Percentiles rank a stretch among this genome's conserved stretches.
These are phyloP conservation scores for Falco naumanni DNA, from an alignment of 2,797 vertebrate species.

Conservation along the genomic window DNA sequence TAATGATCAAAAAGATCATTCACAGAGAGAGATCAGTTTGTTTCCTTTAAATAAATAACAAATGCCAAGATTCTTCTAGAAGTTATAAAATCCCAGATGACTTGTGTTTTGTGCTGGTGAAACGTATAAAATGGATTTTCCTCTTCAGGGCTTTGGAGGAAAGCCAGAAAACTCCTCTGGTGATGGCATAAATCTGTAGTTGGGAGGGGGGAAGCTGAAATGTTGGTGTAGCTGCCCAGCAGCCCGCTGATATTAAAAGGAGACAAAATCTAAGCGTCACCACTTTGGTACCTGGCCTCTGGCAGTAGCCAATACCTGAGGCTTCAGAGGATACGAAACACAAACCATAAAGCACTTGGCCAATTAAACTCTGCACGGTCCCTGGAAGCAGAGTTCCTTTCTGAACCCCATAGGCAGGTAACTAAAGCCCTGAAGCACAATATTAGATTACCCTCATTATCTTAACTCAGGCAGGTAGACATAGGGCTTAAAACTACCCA, in stretches of 20 bases:
- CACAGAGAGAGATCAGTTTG: neutral
- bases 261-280: slow-evolving; percentile 21
- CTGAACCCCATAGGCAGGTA: slow-evolving; percentile 8
- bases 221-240: neutral
- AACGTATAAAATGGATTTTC: slow-evolving; percentile 17
- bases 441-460: slow-evolving; percentile 55
- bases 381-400: slow-evolving; percentile 19
- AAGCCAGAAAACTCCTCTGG: slow-evolving; percentile 35
- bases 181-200: slow-evolving; percentile 13
- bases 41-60: slow-evolving; percentile 1
- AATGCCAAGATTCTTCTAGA: neutral
- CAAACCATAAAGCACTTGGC: slow-evolving; percentile 16
- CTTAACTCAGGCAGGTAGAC: slow-evolving; percentile 40
- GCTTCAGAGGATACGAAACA: slow-evolving; percentile 20
- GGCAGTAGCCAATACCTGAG: slow-evolving; percentile 5
- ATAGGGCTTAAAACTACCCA: slow-evolving; percentile 8
- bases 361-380: slow-evolving; percentile 50
- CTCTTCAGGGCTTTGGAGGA: slow-evolving; percentile 2
- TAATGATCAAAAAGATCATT: neutral
- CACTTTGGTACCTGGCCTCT: slow-evolving; percentile 34
- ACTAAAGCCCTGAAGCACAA: slow-evolving; percentile 43
- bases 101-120: neutral
- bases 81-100: slow-evolving; percentile 35
- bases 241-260: slow-evolving; percentile 18
- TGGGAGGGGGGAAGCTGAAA: neutral